Evolutionary conservation across 2,797 vertebrate species (phyloP).

Genomic region (Sternarchorhynchus goeldii): DNA sequence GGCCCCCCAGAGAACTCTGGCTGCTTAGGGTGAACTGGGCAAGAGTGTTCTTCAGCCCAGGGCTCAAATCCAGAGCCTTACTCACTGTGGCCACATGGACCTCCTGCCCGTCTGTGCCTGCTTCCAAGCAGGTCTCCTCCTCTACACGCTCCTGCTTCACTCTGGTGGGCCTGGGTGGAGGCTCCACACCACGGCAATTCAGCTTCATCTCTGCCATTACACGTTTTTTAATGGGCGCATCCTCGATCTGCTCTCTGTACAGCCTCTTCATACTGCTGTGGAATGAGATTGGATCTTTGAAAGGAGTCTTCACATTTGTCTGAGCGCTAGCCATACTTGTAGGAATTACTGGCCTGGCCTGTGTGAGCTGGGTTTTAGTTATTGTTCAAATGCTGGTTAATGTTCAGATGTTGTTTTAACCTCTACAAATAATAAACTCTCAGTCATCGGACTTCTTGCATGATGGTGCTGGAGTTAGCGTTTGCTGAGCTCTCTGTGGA

Average conservation of each 20-base stretch:
- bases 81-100: slow-evolving; percentile 71
- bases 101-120: slow-evolving; percentile 77
- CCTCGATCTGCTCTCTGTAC: slow-evolving; percentile 81
- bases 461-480: slow-evolving; percentile 66
- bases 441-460: slow-evolving; percentile 67
- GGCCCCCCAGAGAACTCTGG: slow-evolving; percentile 95
- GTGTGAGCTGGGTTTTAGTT: slow-evolving; percentile 45
- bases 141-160: slow-evolving; percentile 91
- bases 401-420: slow-evolving; percentile 39
- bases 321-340: slow-evolving; percentile 78
- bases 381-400: slow-evolving; percentile 47
- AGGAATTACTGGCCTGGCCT: slow-evolving; percentile 53
- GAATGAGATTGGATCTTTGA: slow-evolving; percentile 78
- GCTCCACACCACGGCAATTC: slow-evolving; percentile 78
- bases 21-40: slow-evolving; percentile 98
- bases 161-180: slow-evolving; percentile 77
- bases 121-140: slow-evolving; percentile 64
- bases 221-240: slow-evolving; percentile 85
- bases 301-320: slow-evolving; percentile 77
- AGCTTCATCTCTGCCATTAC: slow-evolving; percentile 87
- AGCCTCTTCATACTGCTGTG: slow-evolving; percentile 79
- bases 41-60: slow-evolving; percentile 94
- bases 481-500: slow-evolving; percentile 65
- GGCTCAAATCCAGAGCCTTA: slow-evolving; percentile 91
- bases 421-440: slow-evolving; percentile 65